These are phyloP conservation scores for Agapornis roseicollis DNA, from an alignment of 2,113 vertebrate species.

Conservation along the genomic window DNA sequence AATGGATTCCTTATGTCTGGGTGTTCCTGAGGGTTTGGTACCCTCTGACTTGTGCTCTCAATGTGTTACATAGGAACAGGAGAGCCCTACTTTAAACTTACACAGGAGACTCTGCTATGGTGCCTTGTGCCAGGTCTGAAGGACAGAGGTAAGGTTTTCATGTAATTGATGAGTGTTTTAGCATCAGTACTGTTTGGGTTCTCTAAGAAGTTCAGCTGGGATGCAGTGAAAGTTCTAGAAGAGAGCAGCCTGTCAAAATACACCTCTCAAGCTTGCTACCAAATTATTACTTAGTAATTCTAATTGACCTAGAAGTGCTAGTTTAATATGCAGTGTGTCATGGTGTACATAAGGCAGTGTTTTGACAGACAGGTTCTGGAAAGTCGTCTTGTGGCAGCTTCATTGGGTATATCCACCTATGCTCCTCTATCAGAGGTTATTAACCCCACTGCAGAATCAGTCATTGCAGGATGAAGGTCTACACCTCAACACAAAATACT, in stretches of 20 bases:
- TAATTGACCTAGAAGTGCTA: neutral
- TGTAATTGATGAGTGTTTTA: neutral
- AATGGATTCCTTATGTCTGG: neutral
- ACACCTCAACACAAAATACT: neutral
- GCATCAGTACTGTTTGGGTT: fast-evolving
- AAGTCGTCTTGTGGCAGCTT: neutral
- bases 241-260: neutral
- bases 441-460: neutral
- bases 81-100: neutral
- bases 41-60: neutral
- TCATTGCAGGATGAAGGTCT: neutral
- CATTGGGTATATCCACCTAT: neutral
- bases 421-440: neutral
- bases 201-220: neutral
- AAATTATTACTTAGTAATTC: neutral
- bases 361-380: neutral
- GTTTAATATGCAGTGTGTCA: neutral
- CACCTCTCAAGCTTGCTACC: neutral
- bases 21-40: neutral
- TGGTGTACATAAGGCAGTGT: neutral
- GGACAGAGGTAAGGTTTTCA: neutral
- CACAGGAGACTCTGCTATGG: neutral
- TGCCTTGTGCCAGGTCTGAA: neutral
- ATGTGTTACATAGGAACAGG: neutral
- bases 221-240: neutral